A percentile compares a stretch with the other conserved stretches of the same genome.
Evolutionary conservation across 2,113 vertebrate species (phyloP).

Genomic region (Pelecanoides urinatrix): DNA sequence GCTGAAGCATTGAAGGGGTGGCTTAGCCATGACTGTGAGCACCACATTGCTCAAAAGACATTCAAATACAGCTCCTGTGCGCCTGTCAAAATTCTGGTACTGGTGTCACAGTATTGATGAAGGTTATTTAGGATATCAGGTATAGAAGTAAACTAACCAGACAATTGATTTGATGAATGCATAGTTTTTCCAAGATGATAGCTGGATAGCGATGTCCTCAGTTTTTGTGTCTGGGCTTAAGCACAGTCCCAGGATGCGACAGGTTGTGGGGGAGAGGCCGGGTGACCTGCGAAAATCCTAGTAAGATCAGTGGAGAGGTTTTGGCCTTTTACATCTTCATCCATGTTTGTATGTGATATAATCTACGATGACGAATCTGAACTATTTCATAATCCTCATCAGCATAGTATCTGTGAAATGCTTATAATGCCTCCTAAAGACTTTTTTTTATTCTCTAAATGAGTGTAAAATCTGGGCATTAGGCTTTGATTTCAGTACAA

Average conservation of each 20-base stretch:
- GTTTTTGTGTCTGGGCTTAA: neutral
- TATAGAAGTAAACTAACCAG: neutral
- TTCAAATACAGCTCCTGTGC: neutral
- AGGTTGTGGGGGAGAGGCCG: neutral
- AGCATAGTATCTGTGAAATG: neutral
- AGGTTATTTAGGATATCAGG: neutral
- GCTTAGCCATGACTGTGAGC: neutral
- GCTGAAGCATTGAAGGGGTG: neutral
- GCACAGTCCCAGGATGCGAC: neutral
- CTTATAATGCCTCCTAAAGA: neutral
- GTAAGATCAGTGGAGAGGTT: neutral
- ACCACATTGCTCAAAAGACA: neutral
- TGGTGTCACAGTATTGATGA: neutral
- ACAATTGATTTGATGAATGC: neutral
- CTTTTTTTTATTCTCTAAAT: neutral
- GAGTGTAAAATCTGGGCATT: neutral
- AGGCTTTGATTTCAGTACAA: neutral
- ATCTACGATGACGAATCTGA: neutral
- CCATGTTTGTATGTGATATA: neutral
- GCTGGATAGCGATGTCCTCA: neutral
- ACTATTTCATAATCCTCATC: neutral
- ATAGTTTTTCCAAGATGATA: neutral
- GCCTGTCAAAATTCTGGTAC: neutral
- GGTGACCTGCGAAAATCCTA: neutral
- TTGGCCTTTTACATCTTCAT: neutral